Evolutionary conservation across 2,888 invertebrate species (phyloP).

Genomic region (Ormia ochracea): DNA sequence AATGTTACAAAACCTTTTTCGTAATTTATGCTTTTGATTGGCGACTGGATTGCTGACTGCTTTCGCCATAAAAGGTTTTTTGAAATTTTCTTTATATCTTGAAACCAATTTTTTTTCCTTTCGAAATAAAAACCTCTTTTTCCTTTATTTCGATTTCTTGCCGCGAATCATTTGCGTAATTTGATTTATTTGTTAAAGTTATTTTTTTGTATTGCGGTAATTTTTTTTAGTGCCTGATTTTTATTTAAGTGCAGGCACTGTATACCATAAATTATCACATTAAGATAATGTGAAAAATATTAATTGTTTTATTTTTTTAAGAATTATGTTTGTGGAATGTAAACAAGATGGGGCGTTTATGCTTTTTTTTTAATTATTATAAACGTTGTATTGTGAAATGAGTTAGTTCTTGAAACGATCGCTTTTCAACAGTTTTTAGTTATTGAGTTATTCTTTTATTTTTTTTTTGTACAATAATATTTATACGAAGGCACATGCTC

Average conservation of each 20-base stretch:
- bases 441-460: no score
- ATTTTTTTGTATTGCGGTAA: background rate
- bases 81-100: background rate
- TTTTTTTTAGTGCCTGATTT: background rate
- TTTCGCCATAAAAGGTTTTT: background rate
- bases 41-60: background rate
- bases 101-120: background rate
- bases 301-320: slow-evolving; percentile 25
- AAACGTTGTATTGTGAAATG: no score
- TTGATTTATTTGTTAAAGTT: slow-evolving; percentile 41
- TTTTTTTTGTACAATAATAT: no score
- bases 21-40: background rate
- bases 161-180: slow-evolving; percentile 31
- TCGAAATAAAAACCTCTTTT: background rate
- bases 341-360: background rate
- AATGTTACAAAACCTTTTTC: slow-evolving; percentile 22
- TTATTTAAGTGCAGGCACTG: background rate
- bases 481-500: no score
- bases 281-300: slow-evolving; percentile 35
- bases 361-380: background rate
- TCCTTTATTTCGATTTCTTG: background rate
- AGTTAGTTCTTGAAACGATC: no score
- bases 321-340: background rate
- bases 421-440: no score
- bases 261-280: slow-evolving; percentile 33